Evolutionary conservation across 2,888 invertebrate species (phyloP).

Genomic region (Junonia oenone): DNA sequence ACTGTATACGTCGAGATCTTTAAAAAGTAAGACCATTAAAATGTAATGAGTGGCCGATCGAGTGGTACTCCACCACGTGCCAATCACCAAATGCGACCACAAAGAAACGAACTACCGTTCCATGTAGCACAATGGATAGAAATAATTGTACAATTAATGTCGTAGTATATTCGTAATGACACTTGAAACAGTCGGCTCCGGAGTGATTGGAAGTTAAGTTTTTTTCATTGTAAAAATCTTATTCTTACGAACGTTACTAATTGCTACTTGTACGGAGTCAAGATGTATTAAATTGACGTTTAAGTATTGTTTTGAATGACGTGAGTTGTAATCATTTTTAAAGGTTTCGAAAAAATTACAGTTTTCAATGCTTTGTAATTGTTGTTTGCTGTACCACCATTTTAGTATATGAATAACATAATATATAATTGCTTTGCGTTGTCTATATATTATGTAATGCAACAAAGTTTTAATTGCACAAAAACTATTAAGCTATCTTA

Average conservation of each 20-base stretch:
- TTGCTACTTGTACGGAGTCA: constrained; percentile 31
- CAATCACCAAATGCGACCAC: constrained; percentile 53
- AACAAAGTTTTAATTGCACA: no score
- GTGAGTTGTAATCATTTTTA: neutral
- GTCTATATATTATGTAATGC: no score
- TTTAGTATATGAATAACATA: no score
- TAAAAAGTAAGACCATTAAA: constrained; percentile 71
- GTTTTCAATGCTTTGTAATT: no score
- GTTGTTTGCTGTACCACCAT: neutral
- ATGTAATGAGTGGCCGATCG: constrained; percentile 73
- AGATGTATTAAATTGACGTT: constrained; percentile 22
- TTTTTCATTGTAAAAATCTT: constrained; percentile 38
- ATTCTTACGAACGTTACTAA: constrained; percentile 26
- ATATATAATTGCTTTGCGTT: no score
- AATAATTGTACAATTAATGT: constrained; percentile 77
- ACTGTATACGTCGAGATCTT: constrained; percentile 60
- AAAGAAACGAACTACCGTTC: constrained; percentile 73
- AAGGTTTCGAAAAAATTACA: no score
- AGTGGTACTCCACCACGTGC: constrained; percentile 73
- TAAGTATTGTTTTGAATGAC: constrained; percentile 12
- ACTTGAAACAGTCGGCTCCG: constrained; percentile 56
- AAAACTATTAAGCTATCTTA: no score
- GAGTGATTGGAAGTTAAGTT: constrained; percentile 63
- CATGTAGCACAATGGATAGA: constrained; percentile 63
- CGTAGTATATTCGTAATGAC: constrained; percentile 52